Percentiles rank a stretch among this genome's conserved stretches.
phyloP scores from a whole-genome alignment of 2,888 invertebrate species.

The Diaperis boleti region DNA sequence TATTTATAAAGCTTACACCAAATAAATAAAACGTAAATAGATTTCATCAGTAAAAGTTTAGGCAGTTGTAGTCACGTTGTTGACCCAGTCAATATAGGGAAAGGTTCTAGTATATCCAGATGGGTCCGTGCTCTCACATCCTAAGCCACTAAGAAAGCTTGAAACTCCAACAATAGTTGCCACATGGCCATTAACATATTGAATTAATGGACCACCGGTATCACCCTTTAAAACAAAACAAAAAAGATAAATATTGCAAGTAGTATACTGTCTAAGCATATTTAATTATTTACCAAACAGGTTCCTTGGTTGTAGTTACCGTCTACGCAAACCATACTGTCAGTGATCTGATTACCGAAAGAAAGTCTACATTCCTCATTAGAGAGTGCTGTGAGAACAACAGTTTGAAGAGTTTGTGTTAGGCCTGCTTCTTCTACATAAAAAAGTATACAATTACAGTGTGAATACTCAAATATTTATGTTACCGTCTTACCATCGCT shows the following conservation, averaged over 20 bases:
- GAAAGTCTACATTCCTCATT: constrained; percentile 7
- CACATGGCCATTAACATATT: neutral
- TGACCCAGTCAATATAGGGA: constrained; percentile 4
- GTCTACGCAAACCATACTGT: constrained; percentile 14
- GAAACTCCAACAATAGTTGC: constrained; percentile 2
- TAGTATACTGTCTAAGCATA: no score
- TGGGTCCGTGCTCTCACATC: constrained; percentile 15
- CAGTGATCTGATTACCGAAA: constrained; percentile 11
- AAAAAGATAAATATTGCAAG: no score
- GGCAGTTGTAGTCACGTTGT: neutral
- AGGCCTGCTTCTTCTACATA: neutral
- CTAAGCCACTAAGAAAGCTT: constrained; percentile 11
- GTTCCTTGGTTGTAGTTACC: constrained; percentile 19
- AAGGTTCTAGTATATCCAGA: constrained; percentile 13
- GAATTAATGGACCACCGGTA: constrained; percentile 14
- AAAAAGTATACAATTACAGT: neutral
- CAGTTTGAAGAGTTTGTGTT: neutral
- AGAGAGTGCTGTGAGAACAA: neutral
- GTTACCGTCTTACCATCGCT: constrained; percentile 9
- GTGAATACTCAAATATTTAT: neutral
- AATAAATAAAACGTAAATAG: no score
- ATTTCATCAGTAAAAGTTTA: no score
- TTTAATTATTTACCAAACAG: constrained; percentile 1
- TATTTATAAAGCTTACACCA: no score
- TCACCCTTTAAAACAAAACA: constrained; percentile 3